Evolutionary conservation across 2,113 vertebrate genomes (phyloP).

Genomic region (Acanthisitta chloris): DNA sequence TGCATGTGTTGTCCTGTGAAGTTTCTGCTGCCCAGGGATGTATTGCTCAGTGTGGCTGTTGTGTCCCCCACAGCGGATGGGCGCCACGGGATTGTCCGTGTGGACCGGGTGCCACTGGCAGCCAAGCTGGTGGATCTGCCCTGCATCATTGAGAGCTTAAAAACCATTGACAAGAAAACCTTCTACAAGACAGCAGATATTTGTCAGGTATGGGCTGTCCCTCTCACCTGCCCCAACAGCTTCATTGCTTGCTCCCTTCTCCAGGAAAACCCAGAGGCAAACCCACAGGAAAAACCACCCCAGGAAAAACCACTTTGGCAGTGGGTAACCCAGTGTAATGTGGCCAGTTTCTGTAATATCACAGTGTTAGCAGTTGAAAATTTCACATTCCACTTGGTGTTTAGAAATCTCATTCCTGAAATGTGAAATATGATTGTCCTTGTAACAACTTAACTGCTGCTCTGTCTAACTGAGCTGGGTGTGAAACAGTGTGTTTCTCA

Average conservation of each 20-base stretch:
- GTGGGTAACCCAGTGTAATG: not conserved
- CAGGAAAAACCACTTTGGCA: not conserved
- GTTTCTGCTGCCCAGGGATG: not conserved
- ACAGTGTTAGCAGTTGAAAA: not conserved
- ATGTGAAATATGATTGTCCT: not conserved
- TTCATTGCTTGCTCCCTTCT: not conserved
- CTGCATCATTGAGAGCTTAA: slow-evolving; percentile 88
- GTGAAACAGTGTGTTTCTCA: not conserved
- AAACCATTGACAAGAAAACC: slow-evolving; percentile 92
- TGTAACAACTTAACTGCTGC: not conserved
- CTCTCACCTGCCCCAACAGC: not conserved
- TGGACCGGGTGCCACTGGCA: slow-evolving; percentile 86
- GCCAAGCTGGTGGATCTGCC: slow-evolving; percentile 94
- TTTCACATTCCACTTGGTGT: not conserved
- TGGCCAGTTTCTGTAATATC: not conserved
- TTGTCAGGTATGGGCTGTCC: slow-evolving; percentile 84
- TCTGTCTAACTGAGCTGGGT: not conserved
- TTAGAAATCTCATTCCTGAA: not conserved
- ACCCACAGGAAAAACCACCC: too few species aligned
- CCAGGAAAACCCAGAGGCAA: not conserved
- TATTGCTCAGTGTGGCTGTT: not conserved
- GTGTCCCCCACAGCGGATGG: slow-evolving; percentile 78
- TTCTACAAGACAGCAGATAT: slow-evolving; percentile 96
- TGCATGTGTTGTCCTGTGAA: not conserved
- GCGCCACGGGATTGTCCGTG: slow-evolving; percentile 87